These are phyloP conservation scores for Sebastes nivosus DNA, from an alignment of 2,797 vertebrate species.

Conservation along the genomic window DNA sequence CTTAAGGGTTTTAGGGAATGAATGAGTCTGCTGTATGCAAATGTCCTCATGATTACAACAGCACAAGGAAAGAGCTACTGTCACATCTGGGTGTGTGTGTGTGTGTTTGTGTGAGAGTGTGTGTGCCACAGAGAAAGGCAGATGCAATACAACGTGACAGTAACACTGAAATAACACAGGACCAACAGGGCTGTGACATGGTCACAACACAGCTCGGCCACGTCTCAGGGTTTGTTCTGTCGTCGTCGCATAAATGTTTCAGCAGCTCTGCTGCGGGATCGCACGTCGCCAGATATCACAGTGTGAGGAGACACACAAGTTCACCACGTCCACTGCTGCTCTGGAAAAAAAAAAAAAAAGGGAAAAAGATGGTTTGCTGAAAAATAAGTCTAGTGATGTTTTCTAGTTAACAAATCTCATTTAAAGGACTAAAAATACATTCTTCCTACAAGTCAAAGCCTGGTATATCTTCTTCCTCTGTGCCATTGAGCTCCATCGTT, in stretches of 20 bases:
- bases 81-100: background rate
- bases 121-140: background rate
- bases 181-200: background rate
- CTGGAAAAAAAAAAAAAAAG: background rate
- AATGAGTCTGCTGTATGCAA: background rate
- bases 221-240: background rate
- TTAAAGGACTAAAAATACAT: background rate
- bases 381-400: background rate
- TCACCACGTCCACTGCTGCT: background rate
- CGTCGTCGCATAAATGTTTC: conserved; percentile 1
- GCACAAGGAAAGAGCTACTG: background rate
- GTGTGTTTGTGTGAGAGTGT: background rate
- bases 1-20: background rate
- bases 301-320: background rate
- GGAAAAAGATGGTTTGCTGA: background rate
- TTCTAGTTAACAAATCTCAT: too few relatives aligned
- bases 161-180: background rate
- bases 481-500: background rate
- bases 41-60: background rate
- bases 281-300: background rate
- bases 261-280: background rate
- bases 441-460: background rate
- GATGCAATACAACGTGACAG: background rate
- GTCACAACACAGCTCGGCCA: background rate
- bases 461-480: background rate